Percentiles rank a stretch among this genome's conserved stretches.
phyloP scores from a whole-genome alignment of 1,140 invertebrate genomes.

The Chionoecetes opilio region DNA sequence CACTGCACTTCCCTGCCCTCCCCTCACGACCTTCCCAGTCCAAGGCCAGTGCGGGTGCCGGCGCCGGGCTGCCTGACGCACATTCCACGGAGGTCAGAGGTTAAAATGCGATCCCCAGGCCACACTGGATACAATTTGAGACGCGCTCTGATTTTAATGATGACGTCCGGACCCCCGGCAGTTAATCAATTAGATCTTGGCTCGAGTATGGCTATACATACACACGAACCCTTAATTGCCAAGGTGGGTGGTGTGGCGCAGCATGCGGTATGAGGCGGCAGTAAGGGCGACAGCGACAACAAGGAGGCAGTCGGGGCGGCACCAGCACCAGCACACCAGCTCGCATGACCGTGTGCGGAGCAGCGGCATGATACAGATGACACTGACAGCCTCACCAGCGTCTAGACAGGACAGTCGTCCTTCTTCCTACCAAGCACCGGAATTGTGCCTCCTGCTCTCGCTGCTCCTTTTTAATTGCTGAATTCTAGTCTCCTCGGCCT shows the following conservation, averaged over 20 bases:
- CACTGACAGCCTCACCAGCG: constrained; percentile 39
- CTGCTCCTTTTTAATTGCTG: neutral
- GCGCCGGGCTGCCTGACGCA: constrained; percentile 60
- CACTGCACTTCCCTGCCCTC: constrained; percentile 13
- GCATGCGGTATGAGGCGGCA: neutral
- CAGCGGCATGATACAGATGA: constrained; percentile 40
- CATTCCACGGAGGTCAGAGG: constrained; percentile 66
- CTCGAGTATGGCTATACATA: neutral
- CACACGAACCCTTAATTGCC: neutral
- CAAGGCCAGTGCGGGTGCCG: constrained; percentile 67
- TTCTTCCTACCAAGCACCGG: neutral
- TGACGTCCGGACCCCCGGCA: neutral
- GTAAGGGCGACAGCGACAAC: neutral
- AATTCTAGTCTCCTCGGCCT: neutral
- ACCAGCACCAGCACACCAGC: neutral
- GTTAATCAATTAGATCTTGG: constrained; percentile 20
- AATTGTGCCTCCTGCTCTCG: neutral
- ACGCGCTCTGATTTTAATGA: constrained; percentile 57
- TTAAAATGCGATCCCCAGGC: constrained; percentile 53
- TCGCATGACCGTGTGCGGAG: neutral
- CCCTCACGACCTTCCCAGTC: constrained; percentile 62
- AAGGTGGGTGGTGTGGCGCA: neutral
- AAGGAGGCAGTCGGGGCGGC: neutral
- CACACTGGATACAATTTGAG: constrained; percentile 25
- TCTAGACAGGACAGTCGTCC: constrained; percentile 48